Evolutionary conservation across 2,797 vertebrate genomes (phyloP).

Genomic region (Catamblyrhynchus diadema): DNA sequence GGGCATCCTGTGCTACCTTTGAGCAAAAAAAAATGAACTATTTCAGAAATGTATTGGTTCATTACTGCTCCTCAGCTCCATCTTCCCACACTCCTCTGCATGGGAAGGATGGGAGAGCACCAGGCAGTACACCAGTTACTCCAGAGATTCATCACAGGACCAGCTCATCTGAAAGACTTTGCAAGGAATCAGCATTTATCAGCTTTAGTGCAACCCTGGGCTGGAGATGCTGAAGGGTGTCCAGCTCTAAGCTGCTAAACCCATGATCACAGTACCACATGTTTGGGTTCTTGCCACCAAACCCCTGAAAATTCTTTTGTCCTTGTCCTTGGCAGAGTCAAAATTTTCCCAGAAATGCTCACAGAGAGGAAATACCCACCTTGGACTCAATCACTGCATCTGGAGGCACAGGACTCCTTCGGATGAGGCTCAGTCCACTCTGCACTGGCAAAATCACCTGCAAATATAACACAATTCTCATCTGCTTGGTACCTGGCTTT

Average conservation of each 20-base stretch:
- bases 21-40: neutral
- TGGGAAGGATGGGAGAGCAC: neutral
- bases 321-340: neutral
- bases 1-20: neutral
- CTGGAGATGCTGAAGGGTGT: neutral
- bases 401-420: constrained; percentile 33
- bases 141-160: neutral
- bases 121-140: accelerated
- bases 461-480: neutral
- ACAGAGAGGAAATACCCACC: neutral
- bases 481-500: neutral
- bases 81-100: neutral
- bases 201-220: neutral
- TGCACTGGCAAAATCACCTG: constrained; percentile 80
- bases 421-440: constrained; percentile 80
- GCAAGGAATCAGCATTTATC: neutral
- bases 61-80: neutral
- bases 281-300: neutral
- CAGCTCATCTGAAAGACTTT: neutral
- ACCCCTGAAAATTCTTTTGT: neutral
- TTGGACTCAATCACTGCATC: constrained; percentile 52
- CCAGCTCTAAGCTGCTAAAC: neutral
- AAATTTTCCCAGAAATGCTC: neutral
- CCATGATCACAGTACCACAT: neutral
- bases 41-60: neutral